Evolutionary conservation across 2,797 vertebrate genomes (phyloP), one percentile per base, ranked within the genome.

Genomic region (Premnoplex brunnescens): DNA sequence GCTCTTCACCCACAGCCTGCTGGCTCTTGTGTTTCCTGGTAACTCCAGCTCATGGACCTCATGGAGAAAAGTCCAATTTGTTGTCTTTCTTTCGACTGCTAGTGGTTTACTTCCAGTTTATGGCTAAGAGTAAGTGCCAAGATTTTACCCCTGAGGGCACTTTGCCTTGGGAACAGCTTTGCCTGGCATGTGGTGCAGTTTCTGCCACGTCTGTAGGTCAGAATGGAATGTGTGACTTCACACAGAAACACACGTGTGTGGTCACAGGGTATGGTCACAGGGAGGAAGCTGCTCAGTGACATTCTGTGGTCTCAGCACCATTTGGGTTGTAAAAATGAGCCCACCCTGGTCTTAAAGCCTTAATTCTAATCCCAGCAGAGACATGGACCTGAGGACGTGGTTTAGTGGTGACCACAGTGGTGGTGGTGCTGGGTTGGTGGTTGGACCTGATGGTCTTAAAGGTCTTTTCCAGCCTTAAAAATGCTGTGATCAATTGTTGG

Each of bases 1-100:
- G 21, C 4, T 83, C 12, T 79, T 76, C 2, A 2, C 19, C 12
- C 27, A 17, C 34, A 23, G 0, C 0, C 28, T 27, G 17, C 28
- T 54, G 39, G 5, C 9, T 72, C 7, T 52, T 51, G 36, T 49
- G 49, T 36, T 62, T 82, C 43, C 52, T 55, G 17, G 14, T 30
- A 41, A 28, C 41, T 88, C 20, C 26, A 49, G n/a, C 13, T 44
- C 36, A 52, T 5, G 30, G 32, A 51, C 22, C 30, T 28, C 4
- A 10, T 5, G 32, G 14, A 21, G 14, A 67, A 59, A 63, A 14
- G 12, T 12, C 21, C 12, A 17, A 20, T 46, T 88, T 51, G 39
- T 81, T 55, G 16, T 60, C 41, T 54, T 68, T 28, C 71, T 64
- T 16, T 55, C 26, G 24, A 28, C 7, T 59, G 18, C 48, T 22